A percentile compares a stretch with the other conserved stretches of the same genome.
Evolutionary conservation across 2,113 vertebrate species (phyloP).

Genomic region (Myocastor coypus): DNA sequence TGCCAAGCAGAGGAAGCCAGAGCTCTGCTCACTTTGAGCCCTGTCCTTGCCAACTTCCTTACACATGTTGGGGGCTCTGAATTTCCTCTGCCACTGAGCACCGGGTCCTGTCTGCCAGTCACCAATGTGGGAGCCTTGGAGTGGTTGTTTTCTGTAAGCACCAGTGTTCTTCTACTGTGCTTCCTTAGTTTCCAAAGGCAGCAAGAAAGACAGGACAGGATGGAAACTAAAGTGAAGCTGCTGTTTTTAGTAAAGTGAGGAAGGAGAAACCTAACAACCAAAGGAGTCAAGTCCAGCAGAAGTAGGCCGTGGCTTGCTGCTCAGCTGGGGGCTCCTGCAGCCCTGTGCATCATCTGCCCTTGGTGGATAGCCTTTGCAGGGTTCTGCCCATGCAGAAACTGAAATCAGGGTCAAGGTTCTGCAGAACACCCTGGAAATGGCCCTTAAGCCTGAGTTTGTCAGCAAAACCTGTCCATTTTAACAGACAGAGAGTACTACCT

Average conservation of each 20-base stretch:
- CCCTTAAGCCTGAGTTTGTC: neutral
- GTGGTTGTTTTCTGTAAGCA: neutral
- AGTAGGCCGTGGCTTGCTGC: neutral
- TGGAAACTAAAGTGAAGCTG: neutral
- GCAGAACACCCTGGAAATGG: constrained; percentile 18
- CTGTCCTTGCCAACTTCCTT: neutral
- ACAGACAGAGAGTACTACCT: neutral
- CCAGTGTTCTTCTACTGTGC: neutral
- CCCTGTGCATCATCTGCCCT: neutral
- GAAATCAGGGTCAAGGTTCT: constrained; percentile 64
- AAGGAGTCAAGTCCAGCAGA: neutral
- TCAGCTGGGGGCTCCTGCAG: neutral
- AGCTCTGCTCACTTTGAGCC: neutral
- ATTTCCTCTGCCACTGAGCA: neutral
- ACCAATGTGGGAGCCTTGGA: neutral
- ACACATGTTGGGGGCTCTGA: neutral
- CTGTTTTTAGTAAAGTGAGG: neutral
- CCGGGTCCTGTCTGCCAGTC: neutral
- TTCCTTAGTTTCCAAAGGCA: neutral
- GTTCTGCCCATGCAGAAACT: constrained; percentile 76
- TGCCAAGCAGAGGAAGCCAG: neutral
- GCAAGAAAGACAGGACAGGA: neutral
- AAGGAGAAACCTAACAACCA: neutral
- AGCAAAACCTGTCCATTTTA: neutral
- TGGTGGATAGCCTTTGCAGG: constrained; percentile 70